Evolutionary conservation across 23 tunicate genomes (phyloP).

Genomic region (Pegea sp.): DNA sequence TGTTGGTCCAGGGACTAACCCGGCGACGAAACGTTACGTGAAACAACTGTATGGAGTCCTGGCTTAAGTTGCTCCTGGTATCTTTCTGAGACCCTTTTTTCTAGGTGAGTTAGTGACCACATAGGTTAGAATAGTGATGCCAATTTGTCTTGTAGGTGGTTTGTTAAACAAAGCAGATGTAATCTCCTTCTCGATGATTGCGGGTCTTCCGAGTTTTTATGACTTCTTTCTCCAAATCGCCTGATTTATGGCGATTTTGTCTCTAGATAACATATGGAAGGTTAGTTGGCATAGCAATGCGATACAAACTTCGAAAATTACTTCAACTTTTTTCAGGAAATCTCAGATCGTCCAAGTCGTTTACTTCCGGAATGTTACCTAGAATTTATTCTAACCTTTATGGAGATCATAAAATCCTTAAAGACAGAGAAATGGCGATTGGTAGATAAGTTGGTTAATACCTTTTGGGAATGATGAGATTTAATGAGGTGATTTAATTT

Average conservation of each 20-base stretch:
- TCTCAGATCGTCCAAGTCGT: too few species aligned
- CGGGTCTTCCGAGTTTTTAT: constrained; percentile 66
- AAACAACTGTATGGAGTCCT: constrained; percentile 52
- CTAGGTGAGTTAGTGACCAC: constrained; percentile 19
- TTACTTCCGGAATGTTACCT: too few species aligned
- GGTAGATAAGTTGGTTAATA: too few species aligned
- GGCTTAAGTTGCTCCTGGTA: constrained; percentile 90
- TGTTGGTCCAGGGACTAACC: constrained; percentile 39
- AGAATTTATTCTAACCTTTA: too few species aligned
- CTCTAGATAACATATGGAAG: constrained; percentile 48
- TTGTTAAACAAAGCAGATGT: constrained; percentile 85
- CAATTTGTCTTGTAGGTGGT: constrained; percentile 26
- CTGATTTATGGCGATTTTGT: constrained; percentile 73
- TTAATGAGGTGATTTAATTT: too few species aligned
- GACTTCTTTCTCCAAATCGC: constrained; percentile 82
- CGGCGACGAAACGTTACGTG: constrained; percentile 21
- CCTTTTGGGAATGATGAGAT: too few species aligned
- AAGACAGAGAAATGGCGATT: too few species aligned
- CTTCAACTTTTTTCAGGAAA: too few species aligned
- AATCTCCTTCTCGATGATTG: constrained; percentile 76
- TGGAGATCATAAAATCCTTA: too few species aligned
- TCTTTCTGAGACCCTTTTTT: constrained; percentile 80
- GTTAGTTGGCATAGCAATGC: too few species aligned
- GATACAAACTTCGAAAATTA: too few species aligned
- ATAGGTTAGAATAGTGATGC: neutral